Percentiles rank a stretch among this genome's conserved stretches.
These are phyloP conservation scores for Plectus sambesii DNA, from an alignment of 1,140 invertebrate species.

Conservation along the genomic window DNA sequence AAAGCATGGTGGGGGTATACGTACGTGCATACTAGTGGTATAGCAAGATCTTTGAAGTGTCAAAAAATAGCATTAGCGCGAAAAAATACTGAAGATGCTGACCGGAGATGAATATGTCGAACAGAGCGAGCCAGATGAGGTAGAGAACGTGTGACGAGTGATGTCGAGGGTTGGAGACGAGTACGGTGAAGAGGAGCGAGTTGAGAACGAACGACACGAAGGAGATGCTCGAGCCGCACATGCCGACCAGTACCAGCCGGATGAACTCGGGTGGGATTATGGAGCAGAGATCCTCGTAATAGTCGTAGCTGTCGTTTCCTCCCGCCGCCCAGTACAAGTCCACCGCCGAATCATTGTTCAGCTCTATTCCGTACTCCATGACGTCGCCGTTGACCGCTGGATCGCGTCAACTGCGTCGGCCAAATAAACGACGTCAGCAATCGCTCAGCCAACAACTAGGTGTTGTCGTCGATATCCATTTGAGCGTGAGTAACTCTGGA, in stretches of 20 bases:
- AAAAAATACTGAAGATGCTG: slow-evolving; percentile 14
- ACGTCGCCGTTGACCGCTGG: no score
- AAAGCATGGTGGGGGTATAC: not conserved
- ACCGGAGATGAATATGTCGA: slow-evolving; percentile 35
- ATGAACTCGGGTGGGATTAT: slow-evolving; percentile 28
- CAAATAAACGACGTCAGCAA: no score
- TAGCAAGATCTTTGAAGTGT: no score
- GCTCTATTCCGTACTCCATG: no score
- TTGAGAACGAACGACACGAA: slow-evolving; percentile 35
- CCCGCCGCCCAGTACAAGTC: no score
- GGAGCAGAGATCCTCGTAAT: slow-evolving; percentile 27
- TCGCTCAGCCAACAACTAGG: no score
- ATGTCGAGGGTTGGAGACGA: slow-evolving; percentile 26
- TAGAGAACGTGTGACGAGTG: slow-evolving; percentile 35
- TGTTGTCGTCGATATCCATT: no score
- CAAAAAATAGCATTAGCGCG: not conserved
- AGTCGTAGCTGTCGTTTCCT: no score
- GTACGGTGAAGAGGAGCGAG: slow-evolving; percentile 33
- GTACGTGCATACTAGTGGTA: not conserved
- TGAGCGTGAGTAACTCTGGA: no score
- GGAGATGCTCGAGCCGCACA: slow-evolving; percentile 20
- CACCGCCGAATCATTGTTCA: no score
- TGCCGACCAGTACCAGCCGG: slow-evolving; percentile 15
- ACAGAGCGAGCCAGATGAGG: slow-evolving; percentile 35
- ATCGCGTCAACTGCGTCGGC: no score